Evolutionary conservation across 2,113 vertebrate species (phyloP).

Genomic region (Ochotona curzoniae): DNA sequence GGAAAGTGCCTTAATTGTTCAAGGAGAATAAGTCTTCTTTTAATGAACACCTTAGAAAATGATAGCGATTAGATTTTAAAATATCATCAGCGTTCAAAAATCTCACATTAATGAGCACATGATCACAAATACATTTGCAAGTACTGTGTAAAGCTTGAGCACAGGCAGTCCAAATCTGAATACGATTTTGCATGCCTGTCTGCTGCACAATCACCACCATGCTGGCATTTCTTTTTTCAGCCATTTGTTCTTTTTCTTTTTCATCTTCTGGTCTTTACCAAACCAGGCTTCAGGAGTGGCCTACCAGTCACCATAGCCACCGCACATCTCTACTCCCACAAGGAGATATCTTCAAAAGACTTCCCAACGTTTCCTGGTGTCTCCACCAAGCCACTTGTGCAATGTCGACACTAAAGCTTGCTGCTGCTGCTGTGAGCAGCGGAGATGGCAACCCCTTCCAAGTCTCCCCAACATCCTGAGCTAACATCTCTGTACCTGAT

Average conservation of each 20-base stretch:
- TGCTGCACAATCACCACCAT: too few relatives aligned
- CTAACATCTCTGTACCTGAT: not conserved
- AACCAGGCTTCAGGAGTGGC: not conserved
- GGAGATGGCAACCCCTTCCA: rapidly evolving
- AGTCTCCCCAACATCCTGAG: not conserved
- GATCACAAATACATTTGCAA: not conserved
- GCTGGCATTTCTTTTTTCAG: not conserved
- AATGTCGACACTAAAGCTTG: not conserved
- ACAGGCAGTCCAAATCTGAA: not conserved
- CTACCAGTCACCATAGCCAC: not conserved
- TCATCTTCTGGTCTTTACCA: not conserved
- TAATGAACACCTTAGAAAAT: not conserved
- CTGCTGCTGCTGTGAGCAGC: rapidly evolving
- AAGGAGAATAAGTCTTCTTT: not conserved
- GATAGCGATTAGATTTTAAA: not conserved
- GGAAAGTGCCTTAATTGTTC: not conserved
- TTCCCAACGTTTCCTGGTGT: not conserved
- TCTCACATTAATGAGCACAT: not conserved
- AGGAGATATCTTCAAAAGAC: not conserved
- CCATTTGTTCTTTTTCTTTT: not conserved
- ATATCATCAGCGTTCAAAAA: not conserved
- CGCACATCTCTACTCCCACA: too few relatives aligned
- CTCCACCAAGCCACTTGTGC: too few relatives aligned
- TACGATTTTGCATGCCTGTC: not conserved
- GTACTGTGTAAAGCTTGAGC: not conserved